Evolutionary conservation across 2,113 vertebrate species (phyloP).

Genomic region (Nothobranchius furzeri): DNA sequence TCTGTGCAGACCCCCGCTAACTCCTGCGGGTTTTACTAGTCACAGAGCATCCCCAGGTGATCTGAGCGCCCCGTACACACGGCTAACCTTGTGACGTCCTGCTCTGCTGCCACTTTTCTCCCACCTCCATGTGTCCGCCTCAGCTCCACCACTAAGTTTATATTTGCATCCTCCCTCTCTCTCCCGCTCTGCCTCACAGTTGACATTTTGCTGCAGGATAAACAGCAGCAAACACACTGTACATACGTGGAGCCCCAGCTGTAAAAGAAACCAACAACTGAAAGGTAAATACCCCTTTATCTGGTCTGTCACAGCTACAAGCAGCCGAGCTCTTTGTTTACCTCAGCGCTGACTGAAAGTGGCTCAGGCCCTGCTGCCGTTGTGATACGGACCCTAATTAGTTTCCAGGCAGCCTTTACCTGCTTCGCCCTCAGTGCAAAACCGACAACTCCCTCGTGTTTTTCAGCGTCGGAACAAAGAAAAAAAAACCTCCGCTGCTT

Average conservation of each 20-base stretch:
- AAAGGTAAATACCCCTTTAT: conserved; percentile 74
- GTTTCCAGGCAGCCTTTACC: conserved; percentile 65
- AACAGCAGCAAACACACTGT: conserved; percentile 34
- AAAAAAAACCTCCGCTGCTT: conserved; percentile 19
- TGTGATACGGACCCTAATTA: conserved; percentile 69
- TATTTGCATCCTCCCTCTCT: conserved; percentile 44
- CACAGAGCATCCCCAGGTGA: conserved; percentile 36
- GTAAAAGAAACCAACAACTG: conserved; percentile 57
- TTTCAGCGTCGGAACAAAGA: conserved; percentile 33
- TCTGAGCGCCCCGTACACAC: conserved; percentile 17
- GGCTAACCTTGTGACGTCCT: conserved; percentile 24
- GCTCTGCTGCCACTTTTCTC: conserved; percentile 28
- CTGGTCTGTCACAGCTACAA: conserved; percentile 69
- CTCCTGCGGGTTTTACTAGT: conserved; percentile 12
- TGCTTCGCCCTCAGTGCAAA: conserved; percentile 43
- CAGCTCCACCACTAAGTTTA: conserved; percentile 48
- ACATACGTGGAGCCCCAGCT: conserved; percentile 34
- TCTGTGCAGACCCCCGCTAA: too few relatives aligned
- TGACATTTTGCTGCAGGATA: conserved; percentile 49
- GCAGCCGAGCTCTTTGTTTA: conserved; percentile 67
- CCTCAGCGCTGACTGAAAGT: conserved; percentile 59
- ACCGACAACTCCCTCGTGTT: conserved; percentile 34
- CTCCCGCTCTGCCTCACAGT: conserved; percentile 33
- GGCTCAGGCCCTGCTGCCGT: conserved; percentile 60
- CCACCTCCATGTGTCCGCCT: conserved; percentile 31